Percentiles rank a stretch among this genome's conserved stretches.
phyloP scores from a whole-genome alignment of 2,113 vertebrate species.

The Rhipidura dahli region DNA sequence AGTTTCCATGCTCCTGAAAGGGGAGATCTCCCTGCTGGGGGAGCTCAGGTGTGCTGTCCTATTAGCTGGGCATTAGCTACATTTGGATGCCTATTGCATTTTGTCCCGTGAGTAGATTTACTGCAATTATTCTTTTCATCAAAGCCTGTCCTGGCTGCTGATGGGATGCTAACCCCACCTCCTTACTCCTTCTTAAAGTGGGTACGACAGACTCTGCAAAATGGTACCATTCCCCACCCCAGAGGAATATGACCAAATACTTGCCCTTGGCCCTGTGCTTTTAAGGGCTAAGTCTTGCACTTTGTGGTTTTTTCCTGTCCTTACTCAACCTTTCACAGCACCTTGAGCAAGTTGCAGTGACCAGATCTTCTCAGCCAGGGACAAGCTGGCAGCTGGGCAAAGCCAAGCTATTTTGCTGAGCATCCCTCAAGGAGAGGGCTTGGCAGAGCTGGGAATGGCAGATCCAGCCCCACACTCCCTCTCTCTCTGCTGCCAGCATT shows the following conservation, averaged over 20 bases:
- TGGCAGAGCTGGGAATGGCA: background rate
- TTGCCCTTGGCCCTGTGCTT: background rate
- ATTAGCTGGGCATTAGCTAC: background rate
- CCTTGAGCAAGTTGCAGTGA: background rate
- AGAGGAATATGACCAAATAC: background rate
- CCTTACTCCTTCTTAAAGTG: background rate
- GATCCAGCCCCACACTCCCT: background rate
- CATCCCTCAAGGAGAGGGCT: background rate
- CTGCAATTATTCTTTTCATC: background rate
- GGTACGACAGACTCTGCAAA: background rate
- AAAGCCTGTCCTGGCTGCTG: background rate
- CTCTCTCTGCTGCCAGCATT: background rate
- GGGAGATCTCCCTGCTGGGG: background rate
- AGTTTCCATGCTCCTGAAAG: background rate
- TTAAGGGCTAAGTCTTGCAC: slow-evolving; percentile 1
- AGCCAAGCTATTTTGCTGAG: background rate
- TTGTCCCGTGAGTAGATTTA: background rate
- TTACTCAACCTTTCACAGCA: background rate
- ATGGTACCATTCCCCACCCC: background rate
- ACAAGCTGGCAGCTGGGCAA: background rate
- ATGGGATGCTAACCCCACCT: background rate
- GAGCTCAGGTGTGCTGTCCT: background rate
- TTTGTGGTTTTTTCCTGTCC: background rate
- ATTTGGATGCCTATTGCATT: background rate
- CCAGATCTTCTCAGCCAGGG: background rate